Evolutionary conservation across 1,140 invertebrate species (phyloP).

Genomic region (Theocolax elegans): DNA sequence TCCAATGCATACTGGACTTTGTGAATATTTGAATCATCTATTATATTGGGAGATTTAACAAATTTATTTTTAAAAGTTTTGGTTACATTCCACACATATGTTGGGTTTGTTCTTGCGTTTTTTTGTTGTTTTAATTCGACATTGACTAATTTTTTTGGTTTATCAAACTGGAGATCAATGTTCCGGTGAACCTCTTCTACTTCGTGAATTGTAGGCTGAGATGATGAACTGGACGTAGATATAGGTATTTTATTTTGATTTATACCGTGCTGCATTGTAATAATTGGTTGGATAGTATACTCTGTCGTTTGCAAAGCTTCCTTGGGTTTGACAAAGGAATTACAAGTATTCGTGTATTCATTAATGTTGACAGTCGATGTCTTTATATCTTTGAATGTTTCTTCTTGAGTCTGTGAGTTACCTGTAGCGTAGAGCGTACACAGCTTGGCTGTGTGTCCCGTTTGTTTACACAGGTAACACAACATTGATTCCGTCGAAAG

Average conservation of each 20-base stretch:
- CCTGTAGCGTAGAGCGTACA: not conserved
- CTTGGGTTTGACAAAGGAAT: not conserved
- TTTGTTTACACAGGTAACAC: too few relatives aligned
- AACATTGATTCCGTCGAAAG: too few relatives aligned
- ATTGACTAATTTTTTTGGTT: not conserved
- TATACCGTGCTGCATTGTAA: too few relatives aligned
- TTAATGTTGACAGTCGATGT: too few relatives aligned
- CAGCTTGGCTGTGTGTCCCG: not conserved
- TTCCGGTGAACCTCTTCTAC: not conserved
- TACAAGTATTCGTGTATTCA: too few relatives aligned
- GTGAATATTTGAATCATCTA: not conserved
- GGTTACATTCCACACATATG: not conserved
- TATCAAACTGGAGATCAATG: not conserved
- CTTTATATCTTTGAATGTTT: too few relatives aligned
- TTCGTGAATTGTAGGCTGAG: not conserved
- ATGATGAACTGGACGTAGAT: too few relatives aligned
- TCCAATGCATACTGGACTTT: not conserved
- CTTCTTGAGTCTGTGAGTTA: not conserved
- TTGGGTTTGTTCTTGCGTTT: not conserved
- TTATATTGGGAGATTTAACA: not conserved
- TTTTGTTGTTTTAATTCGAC: not conserved
- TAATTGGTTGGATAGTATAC: not conserved
- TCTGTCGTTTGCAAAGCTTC: not conserved
- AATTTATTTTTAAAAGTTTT: not conserved
- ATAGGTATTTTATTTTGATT: too few relatives aligned